A percentile compares a stretch with the other conserved stretches of the same genome.
Conservation (phyloP, 2,888 invertebrate genomes). For the Patella caerulea region DNA sequence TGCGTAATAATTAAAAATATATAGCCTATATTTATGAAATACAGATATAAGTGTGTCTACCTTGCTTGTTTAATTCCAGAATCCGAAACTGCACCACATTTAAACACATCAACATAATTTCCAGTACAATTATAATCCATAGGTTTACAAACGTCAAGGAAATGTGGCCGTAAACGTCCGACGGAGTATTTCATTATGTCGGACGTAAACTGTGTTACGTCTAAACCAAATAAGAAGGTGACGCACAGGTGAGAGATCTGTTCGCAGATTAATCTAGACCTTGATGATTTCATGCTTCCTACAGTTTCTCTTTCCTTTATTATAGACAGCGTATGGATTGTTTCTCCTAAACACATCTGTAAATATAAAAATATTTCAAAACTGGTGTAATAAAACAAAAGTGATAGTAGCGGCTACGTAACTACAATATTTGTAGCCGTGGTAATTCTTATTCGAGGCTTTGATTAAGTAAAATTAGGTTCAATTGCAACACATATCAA, state of each 20-base stretch:
- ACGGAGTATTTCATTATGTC: slow-evolving; percentile 94
- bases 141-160: slow-evolving; percentile 88
- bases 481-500: no score
- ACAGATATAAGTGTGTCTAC: slow-evolving; percentile 19
- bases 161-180: slow-evolving; percentile 93
- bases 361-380: not conserved
- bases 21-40: no score
- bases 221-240: slow-evolving; percentile 87
- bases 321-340: not conserved
- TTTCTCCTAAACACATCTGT: not conserved
- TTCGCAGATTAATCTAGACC: not conserved
- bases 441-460: no score
- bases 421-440: no score
- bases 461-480: no score
- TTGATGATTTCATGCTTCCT: not conserved
- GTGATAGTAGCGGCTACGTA: no score
- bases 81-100: slow-evolving; percentile 34
- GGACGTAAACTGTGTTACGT: slow-evolving; percentile 86
- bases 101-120: slow-evolving; percentile 39
- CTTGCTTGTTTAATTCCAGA: slow-evolving; percentile 38
- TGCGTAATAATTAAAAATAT: no score
- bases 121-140: slow-evolving; percentile 28
- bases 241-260: not conserved
- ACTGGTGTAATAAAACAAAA: no score
- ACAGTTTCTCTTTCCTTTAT: not conserved